Evolutionary conservation across 2,888 invertebrate genomes (phyloP), one percentile per base, ranked within the genome.

Genomic region (Sipha maydis): DNA sequence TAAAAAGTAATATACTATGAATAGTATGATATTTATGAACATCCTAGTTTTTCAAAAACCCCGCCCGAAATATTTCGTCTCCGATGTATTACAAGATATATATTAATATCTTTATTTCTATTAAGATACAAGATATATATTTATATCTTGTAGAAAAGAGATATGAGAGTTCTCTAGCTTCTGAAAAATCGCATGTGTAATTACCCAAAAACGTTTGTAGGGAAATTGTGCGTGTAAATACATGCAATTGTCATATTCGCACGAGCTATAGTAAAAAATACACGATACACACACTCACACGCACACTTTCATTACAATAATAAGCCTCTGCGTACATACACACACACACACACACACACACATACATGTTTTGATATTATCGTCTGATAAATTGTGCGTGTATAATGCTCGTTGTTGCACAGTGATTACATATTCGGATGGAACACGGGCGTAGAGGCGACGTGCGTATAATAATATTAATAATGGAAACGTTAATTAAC

Each of bases 401-500:
- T 76, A 88, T 80, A 88, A 82, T 73, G 73, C 38, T 61, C 38
- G 48, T 48, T 48, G 48, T 14, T 48, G 73, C 76, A 7, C 25
- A 11, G 69, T 34, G 71, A 77, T 78, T 82, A 31, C 38, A 4
- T 25, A 48, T 67, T 25, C 25, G 76, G 38, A 19, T 61, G 75
- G 34, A 34, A 28, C 31, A n/a, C 31, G 83, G 48, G 75, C 3
- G 34, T 41, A n/a, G 31, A n/a, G 56, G 48, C 28, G n/a, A 3
- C 41, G 41, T 3, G 79, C 67, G 76, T 61, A 67, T 31, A 28
- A 82, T 77, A 85, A 77, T 79, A 78, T 69, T 54, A 79, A 86
- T 78, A 78, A 85, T 71, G 85, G 78, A 78, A 86, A 86, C 86
- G 86, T 86, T 86, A 86, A 86, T 86, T 86, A 86, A 86, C 86